Base-by-base conservation (phyloP, 2,113 vertebrate genomes). In the Oceanodroma tethys region DNA sequence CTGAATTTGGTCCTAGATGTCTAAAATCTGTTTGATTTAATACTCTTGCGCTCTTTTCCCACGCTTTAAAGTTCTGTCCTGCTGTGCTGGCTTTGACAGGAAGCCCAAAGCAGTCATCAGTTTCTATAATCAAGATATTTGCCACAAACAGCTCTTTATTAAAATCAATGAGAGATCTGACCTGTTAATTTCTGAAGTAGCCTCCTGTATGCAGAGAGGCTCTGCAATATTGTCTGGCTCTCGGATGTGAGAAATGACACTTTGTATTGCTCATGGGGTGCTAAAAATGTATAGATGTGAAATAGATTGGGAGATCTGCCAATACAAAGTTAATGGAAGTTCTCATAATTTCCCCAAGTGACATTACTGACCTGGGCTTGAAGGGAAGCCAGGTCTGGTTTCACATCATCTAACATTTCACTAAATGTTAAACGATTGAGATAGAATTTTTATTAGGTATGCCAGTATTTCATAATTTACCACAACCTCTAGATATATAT, bases 341-440 rank as follows among this genome's bases (percentile, higher is more conserved):
- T 81, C 95, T 97, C 93, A 96, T 97, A 81, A 96, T 96, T 93
- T 97, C 95, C 95, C 94, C 95, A 87, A 93, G 71, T 90, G 91
- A 96, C 93, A 92, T 85, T 67, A 59, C 81, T 97, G 96, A 97
- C 96, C 94, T 30, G 65, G 90, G 81, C 94, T 95, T 97, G 97
- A 98, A 97, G 86, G 19, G 81, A 95, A 97, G 95, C 96, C 98
- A 97, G 97, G 86, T 88, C 91, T 82, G 63, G 96, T 92, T 97
- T 97, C 97, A 93, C 91, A 97, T 97, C 89, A 78, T 88, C 92
- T 93, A 96, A 86, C 85, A 75, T 97, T 97, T 97, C 96, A 90
- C 92, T 97, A 93, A 97, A 96, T 80, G 93, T 95, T 95, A 97
- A 97, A 96, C 70, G 72, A 97, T 93, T 75, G 82, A 98, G 81